Evolutionary conservation across 1,140 invertebrate genomes (phyloP).

Genomic region (Amyelois transitella): DNA sequence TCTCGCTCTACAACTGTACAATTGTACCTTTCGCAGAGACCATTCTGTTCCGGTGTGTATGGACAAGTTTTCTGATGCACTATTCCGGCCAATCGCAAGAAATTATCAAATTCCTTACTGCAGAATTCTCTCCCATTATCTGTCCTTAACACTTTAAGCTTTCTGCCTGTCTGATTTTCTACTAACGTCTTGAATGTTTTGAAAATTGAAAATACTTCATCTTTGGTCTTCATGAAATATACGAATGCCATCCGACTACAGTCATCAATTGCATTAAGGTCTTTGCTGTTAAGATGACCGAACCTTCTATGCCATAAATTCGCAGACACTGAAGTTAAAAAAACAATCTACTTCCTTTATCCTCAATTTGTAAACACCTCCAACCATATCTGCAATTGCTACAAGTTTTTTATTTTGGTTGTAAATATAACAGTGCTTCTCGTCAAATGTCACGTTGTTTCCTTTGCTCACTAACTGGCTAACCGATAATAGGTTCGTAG

Average conservation of each 20-base stretch:
- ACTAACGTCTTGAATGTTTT: constrained; percentile 16
- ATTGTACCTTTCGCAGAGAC: no score
- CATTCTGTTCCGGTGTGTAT: no score
- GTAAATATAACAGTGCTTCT: constrained; percentile 20
- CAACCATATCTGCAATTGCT: constrained; percentile 14
- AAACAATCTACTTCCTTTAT: constrained; percentile 5
- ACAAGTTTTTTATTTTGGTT: constrained; percentile 19
- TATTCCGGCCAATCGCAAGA: constrained; percentile 3
- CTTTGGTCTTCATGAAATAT: constrained; percentile 18
- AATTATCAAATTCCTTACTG: constrained; percentile 5
- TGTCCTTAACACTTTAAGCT: constrained; percentile 13
- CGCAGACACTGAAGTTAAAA: constrained; percentile 15
- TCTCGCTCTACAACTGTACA: no score
- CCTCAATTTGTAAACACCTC: constrained; percentile 23
- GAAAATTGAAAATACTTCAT: constrained; percentile 19
- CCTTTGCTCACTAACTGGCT: constrained; percentile 21
- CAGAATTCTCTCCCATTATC: constrained; percentile 16
- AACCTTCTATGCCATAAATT: constrained; percentile 22
- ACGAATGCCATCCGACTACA: constrained; percentile 18
- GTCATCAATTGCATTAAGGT: constrained; percentile 22
- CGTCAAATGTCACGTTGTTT: constrained; percentile 17
- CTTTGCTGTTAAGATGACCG: constrained; percentile 20
- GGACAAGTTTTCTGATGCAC: constrained; percentile 8
- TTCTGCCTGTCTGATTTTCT: constrained; percentile 11
- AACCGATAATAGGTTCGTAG: constrained; percentile 27